These are phyloP conservation scores for Anthoscopus minutus DNA, from an alignment of 2,113 vertebrate species.

Conservation along the genomic window DNA sequence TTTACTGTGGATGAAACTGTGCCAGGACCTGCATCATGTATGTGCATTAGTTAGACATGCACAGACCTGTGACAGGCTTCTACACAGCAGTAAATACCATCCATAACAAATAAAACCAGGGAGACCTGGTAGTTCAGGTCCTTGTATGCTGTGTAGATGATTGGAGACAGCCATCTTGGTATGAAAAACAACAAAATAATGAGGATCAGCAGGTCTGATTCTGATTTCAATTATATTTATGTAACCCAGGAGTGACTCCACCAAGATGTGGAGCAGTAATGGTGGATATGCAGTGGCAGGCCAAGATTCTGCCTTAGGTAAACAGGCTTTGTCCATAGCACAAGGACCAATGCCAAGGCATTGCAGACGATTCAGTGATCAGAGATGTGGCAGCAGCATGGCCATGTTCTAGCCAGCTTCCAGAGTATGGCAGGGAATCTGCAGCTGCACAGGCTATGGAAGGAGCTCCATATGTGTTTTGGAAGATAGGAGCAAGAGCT, in stretches of 20 bases:
- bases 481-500: background rate
- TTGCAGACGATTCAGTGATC: background rate
- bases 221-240: conserved; percentile 50
- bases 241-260: conserved; percentile 40
- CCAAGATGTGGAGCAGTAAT: conserved; percentile 5
- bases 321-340: background rate
- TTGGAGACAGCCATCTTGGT: background rate
- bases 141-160: background rate
- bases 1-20: background rate
- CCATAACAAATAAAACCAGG: background rate
- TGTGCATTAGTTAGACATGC: conserved; percentile 3
- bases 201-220: conserved; percentile 43
- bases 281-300: background rate
- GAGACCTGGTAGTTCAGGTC: background rate
- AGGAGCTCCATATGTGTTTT: background rate
- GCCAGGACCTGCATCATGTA: conserved; percentile 7
- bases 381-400: background rate
- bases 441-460: background rate
- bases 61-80: background rate
- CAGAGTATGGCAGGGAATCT: background rate
- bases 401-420: conserved; percentile 6
- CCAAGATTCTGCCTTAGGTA: conserved; percentile 45
- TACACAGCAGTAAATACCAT: background rate
- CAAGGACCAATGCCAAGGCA: background rate
- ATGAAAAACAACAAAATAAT: conserved; percentile 37